Conservation (phyloP, 1,140 invertebrate species). For the Trichoplusia ni region DNA sequence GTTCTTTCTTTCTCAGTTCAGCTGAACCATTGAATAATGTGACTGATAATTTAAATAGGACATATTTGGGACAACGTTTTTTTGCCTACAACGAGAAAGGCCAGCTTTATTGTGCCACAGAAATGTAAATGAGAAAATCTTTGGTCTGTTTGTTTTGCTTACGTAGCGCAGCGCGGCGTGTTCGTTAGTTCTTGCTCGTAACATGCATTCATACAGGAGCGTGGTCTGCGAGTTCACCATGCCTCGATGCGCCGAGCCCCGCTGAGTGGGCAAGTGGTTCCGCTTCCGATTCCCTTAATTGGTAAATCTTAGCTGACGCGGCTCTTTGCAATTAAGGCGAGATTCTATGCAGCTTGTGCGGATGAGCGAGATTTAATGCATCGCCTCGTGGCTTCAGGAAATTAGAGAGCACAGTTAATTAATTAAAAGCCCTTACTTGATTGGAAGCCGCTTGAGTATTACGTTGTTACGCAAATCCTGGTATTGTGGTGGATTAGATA, state of each 20-base stretch:
- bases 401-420: constrained; percentile 33
- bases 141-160: constrained; percentile 5
- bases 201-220: constrained; percentile 20
- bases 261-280: constrained; percentile 67
- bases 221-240: constrained; percentile 29
- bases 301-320: constrained; percentile 76
- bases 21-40: constrained; percentile 10
- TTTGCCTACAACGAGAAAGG: constrained; percentile 3
- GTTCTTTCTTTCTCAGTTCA: neutral
- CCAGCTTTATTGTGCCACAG: neutral
- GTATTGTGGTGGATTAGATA: neutral
- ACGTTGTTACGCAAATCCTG: neutral
- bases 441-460: constrained; percentile 1
- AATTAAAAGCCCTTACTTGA: constrained; percentile 27
- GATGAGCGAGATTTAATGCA: constrained; percentile 59
- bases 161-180: neutral
- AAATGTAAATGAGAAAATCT: constrained; percentile 12
- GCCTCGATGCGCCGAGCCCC: constrained; percentile 23
- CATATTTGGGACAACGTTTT: constrained; percentile 18
- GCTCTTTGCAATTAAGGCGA: constrained; percentile 73
- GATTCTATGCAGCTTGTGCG: constrained; percentile 55
- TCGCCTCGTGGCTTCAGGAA: constrained; percentile 39
- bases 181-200: constrained; percentile 7
- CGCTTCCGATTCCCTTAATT: constrained; percentile 73
- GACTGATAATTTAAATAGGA: constrained; percentile 13